Evolutionary conservation across 1,140 invertebrate genomes (phyloP), one percentile per base, ranked within the genome.

Genomic region (Neuroterus valhalla): DNA sequence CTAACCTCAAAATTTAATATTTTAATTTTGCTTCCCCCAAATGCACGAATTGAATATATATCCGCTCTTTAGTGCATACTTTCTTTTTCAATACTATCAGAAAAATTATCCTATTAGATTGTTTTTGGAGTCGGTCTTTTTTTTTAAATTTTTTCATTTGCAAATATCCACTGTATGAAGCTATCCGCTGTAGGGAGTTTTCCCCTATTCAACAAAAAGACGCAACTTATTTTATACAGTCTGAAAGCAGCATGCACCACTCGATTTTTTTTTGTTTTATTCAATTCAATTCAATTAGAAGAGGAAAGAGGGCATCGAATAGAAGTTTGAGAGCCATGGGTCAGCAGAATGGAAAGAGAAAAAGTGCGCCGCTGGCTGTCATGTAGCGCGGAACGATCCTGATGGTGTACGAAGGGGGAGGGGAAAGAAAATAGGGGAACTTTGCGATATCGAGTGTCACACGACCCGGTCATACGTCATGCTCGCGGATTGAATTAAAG

Each of bases 401-500:
- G 31, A 38, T 38, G 31, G 26, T 31, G 26, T 31, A 48, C 31
- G 38, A 19, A 31, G 46, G n/a, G 68, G 23, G 26, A 69, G 38
- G 17, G 21, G 46, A 72, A 71, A 80, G 77, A 76, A 79, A 81
- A 79, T 80, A 76, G 75, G 79, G 80, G 76, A 84, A 85, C 78
- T 83, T 83, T 79, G 77, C 71, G 78, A 82, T 85, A 83, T 85
- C 79, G 78, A 76, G 78, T 82, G 82, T 87, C 82, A 84, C 81
- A 83, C 85, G 85, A 70, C 44, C 76, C 21, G 77, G 80, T 82
- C 81, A 85, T 87, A 84, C 81, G 81, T 87, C 85, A 85, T 84
- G 76, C 78, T 78, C 76, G 50, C 75, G 80, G 79, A 87, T 87
- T 86, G 85, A 87, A 86, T 85, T 85, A 86, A 85, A 87, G 81